Percentiles rank a stretch among this genome's conserved stretches.
These are phyloP conservation scores for Macrophya annulata DNA, from an alignment of 2,888 invertebrate species.

Conservation along the genomic window DNA sequence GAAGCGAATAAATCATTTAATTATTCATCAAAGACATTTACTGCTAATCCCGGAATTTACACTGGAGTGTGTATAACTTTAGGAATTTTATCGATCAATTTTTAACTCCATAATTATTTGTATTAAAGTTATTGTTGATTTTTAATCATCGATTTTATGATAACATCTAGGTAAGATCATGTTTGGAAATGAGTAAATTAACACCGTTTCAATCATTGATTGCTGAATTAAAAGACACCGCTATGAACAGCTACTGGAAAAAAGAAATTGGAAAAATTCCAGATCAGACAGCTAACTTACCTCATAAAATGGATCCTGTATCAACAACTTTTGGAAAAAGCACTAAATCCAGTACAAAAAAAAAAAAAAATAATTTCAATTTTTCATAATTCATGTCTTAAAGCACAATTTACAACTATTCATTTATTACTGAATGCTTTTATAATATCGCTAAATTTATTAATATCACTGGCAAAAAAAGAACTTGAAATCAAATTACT, in stretches of 20 bases:
- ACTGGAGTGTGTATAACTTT: conserved; percentile 20
- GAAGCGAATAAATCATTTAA: background rate
- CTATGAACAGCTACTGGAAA: conserved; percentile 80
- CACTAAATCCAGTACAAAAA: conserved; percentile 51
- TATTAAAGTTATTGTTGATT: background rate
- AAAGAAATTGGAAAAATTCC: conserved; percentile 78
- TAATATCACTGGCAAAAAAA: background rate
- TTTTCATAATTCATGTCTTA: background rate
- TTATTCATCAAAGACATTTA: background rate
- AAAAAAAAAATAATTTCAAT: background rate
- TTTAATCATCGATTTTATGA: conserved; percentile 53
- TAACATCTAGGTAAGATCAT: conserved; percentile 66
- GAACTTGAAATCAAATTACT: background rate
- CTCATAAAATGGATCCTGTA: conserved; percentile 77
- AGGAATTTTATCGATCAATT: background rate
- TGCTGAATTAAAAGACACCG: conserved; percentile 80
- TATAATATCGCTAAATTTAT: background rate
- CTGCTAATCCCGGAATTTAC: conserved; percentile 4
- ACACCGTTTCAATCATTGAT: conserved; percentile 79
- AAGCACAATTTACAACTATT: background rate
- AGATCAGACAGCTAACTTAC: conserved; percentile 79
- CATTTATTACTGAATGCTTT: background rate
- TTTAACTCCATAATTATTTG: background rate
- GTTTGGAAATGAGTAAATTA: conserved; percentile 75
- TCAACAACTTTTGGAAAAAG: conserved; percentile 78